phyloP scores from a whole-genome alignment of 2,113 vertebrate species.

The Alces alces region DNA sequence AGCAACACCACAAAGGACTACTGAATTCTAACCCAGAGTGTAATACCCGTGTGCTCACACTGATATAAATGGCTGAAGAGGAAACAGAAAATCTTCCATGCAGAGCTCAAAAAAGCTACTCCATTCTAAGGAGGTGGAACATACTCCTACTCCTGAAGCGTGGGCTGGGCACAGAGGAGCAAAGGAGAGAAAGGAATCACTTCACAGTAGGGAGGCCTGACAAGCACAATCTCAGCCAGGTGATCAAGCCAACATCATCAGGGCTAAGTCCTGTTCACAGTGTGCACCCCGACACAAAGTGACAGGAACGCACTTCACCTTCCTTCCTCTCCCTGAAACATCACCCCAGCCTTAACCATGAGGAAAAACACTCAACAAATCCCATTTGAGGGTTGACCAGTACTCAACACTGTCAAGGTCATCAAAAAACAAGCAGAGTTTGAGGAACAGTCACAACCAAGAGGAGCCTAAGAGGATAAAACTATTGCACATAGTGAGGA shows the following conservation, averaged over 20 bases:
- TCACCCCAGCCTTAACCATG: neutral
- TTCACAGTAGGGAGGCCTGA: neutral
- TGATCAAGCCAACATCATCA: neutral
- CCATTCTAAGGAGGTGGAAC: neutral
- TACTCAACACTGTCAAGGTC: neutral
- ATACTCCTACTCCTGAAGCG: neutral
- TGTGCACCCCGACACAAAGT: rapidly evolving
- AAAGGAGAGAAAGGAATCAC: neutral
- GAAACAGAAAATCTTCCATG: neutral
- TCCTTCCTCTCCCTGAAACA: neutral
- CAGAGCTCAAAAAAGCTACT: neutral
- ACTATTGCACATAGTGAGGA: neutral
- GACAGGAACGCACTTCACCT: neutral
- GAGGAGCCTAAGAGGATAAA: neutral
- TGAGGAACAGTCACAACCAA: neutral
- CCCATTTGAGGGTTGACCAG: neutral
- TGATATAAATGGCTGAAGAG: neutral
- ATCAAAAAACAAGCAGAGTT: neutral
- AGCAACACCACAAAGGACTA: neutral
- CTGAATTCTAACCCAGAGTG: neutral
- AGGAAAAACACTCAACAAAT: neutral
- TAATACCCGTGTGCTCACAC: neutral
- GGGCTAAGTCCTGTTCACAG: neutral
- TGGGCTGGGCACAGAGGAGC: neutral
- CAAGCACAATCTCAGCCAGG: neutral